These are phyloP conservation scores for Glossophaga mutica DNA, from an alignment of 2,797 vertebrate genomes.

Conservation along the genomic window DNA sequence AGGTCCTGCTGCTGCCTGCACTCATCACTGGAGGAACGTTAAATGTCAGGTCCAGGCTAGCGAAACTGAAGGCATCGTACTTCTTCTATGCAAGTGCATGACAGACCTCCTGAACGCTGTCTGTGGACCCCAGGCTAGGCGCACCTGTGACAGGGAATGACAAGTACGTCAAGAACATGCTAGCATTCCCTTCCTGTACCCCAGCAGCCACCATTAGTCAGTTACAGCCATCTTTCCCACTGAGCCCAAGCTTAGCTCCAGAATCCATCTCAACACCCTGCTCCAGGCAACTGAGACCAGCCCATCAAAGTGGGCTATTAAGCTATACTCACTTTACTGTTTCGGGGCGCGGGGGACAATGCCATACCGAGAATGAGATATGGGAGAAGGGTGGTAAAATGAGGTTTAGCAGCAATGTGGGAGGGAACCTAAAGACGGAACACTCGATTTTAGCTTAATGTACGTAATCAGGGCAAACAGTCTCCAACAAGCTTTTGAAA, in stretches of 20 bases:
- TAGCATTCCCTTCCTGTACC: background rate
- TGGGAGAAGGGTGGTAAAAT: background rate
- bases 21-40: background rate
- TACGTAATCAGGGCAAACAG: background rate
- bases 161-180: background rate
- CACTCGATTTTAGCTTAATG: background rate
- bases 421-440: background rate
- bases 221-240: background rate
- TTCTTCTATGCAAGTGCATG: background rate
- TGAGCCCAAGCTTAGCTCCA: background rate
- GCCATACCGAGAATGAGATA: background rate
- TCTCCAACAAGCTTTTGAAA: background rate
- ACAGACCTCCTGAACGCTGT: background rate
- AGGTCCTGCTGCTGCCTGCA: background rate
- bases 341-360: background rate
- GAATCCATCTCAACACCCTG: background rate
- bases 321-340: background rate
- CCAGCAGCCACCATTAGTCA: constrained; percentile 47
- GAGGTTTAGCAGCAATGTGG: background rate
- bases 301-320: background rate
- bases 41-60: background rate
- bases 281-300: background rate
- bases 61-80: background rate
- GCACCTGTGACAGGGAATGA: background rate
- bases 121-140: background rate